Evolutionary conservation across 2,113 vertebrate species (phyloP).

Genomic region (Oncorhynchus kisutch): DNA sequence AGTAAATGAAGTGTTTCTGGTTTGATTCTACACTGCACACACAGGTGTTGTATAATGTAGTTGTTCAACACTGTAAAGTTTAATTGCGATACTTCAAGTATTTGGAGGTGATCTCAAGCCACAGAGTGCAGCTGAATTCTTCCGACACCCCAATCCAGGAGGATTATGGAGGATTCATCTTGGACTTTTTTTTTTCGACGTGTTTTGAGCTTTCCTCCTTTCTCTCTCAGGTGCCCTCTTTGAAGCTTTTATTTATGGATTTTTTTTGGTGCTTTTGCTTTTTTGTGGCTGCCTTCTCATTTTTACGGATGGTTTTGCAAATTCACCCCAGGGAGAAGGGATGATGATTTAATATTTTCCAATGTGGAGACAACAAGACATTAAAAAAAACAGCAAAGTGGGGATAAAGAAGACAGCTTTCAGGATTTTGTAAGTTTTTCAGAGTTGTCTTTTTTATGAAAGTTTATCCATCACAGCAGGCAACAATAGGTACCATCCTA

Average conservation of each 20-base stretch:
- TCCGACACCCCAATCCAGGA: not conserved
- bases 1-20: too few relatives aligned
- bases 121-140: not conserved
- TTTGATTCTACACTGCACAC: too few relatives aligned
- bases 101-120: not conserved
- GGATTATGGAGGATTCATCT: slow-evolving; percentile 51
- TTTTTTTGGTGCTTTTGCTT: slow-evolving; percentile 21
- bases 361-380: slow-evolving; percentile 26
- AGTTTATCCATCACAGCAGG: not conserved
- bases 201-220: slow-evolving; percentile 36
- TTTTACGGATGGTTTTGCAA: slow-evolving; percentile 37
- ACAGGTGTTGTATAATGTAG: not conserved
- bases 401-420: not conserved
- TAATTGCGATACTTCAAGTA: not conserved
- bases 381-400: not conserved
- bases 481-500: too few relatives aligned
- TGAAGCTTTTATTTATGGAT: slow-evolving; percentile 58
- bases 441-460: slow-evolving; percentile 9
- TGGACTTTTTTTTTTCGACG: slow-evolving; percentile 30
- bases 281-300: slow-evolving; percentile 10
- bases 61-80: not conserved
- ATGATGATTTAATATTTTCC: slow-evolving; percentile 31
- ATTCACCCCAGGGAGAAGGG: slow-evolving; percentile 27
- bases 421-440: not conserved
- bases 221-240: slow-evolving; percentile 42